These are phyloP conservation scores for Ooceraea biroi DNA, from an alignment of 1,140 invertebrate genomes.

Conservation along the genomic window DNA sequence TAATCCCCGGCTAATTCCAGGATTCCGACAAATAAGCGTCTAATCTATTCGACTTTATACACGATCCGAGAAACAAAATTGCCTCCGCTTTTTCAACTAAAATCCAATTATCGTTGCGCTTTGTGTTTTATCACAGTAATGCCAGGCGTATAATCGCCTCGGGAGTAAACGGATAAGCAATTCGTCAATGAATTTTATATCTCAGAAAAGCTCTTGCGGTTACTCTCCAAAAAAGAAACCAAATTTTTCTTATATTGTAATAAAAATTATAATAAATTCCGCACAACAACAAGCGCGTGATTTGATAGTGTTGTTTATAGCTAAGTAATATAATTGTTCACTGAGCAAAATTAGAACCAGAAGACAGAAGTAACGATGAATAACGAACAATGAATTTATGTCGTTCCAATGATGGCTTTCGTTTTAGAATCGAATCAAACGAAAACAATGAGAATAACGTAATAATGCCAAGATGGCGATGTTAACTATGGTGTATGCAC, in stretches of 20 bases:
- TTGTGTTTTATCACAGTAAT: neutral
- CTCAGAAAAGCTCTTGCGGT: too few species aligned
- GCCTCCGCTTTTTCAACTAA: neutral
- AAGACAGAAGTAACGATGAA: neutral
- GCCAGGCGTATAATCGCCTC: too few species aligned
- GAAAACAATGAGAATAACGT: constrained; percentile 20
- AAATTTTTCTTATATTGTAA: too few species aligned
- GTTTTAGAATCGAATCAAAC: neutral
- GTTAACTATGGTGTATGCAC: neutral
- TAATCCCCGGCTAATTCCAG: constrained; percentile 22
- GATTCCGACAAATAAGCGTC: constrained; percentile 30
- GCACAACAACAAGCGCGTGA: neutral
- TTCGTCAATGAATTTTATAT: too few species aligned
- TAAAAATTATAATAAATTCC: too few species aligned
- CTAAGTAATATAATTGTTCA: constrained; percentile 25
- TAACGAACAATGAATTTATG: constrained; percentile 39
- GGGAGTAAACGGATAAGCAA: too few species aligned
- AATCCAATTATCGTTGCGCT: neutral
- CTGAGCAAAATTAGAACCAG: constrained; percentile 13
- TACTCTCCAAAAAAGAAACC: too few species aligned
- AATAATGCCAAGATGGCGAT: constrained; percentile 23
- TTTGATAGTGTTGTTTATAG: neutral
- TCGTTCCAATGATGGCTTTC: constrained; percentile 2
- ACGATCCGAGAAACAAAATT: neutral
- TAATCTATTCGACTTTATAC: constrained; percentile 22